Conservation (phyloP, 2,797 vertebrate species). For the Agapornis canus region DNA sequence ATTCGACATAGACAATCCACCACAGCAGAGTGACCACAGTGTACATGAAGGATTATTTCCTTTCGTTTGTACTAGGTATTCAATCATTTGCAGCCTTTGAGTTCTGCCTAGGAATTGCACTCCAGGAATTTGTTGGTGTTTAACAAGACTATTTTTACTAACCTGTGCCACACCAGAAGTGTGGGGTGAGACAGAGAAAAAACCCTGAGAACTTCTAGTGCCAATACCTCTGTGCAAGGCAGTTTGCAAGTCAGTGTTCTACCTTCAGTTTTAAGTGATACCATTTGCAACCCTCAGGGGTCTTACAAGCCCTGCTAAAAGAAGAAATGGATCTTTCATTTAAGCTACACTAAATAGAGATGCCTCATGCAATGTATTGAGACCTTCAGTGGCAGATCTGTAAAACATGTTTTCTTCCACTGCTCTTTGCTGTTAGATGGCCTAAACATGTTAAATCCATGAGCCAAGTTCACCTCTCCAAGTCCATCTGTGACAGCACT, state of each 20-base stretch:
- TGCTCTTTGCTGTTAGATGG: neutral
- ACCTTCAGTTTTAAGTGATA: neutral
- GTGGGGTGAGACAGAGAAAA: neutral
- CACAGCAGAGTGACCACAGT: neutral
- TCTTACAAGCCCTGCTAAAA: neutral
- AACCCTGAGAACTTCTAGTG: neutral
- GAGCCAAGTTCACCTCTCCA: neutral
- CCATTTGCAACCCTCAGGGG: neutral
- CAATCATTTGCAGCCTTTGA: neutral
- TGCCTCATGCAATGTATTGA: accelerated
- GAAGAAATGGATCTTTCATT: neutral
- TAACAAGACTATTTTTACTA: neutral
- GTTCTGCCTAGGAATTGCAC: neutral
- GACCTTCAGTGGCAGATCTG: neutral
- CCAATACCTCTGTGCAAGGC: neutral
- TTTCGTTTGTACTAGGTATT: neutral
- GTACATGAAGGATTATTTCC: neutral
- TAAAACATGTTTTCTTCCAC: neutral
- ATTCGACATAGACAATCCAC: neutral
- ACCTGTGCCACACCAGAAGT: neutral
- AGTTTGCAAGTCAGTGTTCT: neutral
- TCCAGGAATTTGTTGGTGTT: neutral
- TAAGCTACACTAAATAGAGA: neutral
- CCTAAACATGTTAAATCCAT: neutral
- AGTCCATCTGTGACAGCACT: neutral